Percentiles rank a stretch among this genome's conserved stretches.
Conservation (phyloP, 1,140 invertebrate species). For the Acyrthosiphon pisum region DNA sequence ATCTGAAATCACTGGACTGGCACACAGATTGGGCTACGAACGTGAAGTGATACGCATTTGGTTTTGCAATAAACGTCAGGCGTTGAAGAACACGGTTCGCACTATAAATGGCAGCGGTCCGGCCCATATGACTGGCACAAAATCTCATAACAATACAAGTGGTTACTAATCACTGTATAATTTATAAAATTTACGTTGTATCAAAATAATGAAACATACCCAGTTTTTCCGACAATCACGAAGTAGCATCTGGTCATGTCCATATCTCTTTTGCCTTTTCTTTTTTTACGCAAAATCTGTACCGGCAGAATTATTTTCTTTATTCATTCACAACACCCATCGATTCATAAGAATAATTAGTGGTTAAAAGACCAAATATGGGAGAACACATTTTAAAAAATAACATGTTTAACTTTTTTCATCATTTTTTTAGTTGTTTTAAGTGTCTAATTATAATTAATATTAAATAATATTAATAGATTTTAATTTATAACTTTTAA, state of each 20-base stretch:
- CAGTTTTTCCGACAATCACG: slow-evolving; percentile 22
- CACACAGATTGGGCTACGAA: slow-evolving; percentile 94
- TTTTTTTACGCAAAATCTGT: background rate
- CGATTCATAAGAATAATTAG: background rate
- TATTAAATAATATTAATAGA: background rate
- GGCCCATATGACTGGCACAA: background rate
- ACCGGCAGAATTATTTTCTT: background rate
- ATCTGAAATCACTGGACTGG: slow-evolving; percentile 93
- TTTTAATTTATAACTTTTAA: slow-evolving; percentile 19
- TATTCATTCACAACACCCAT: background rate
- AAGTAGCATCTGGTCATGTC: background rate
- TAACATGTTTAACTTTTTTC: slow-evolving; percentile 8
- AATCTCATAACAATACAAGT: slow-evolving; percentile 34
- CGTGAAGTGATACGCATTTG: slow-evolving; percentile 97
- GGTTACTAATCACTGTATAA: background rate
- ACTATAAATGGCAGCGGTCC: slow-evolving; percentile 20
- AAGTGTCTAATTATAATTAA: slow-evolving; percentile 9
- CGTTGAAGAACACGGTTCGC: slow-evolving; percentile 89
- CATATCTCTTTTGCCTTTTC: background rate
- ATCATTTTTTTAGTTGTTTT: slow-evolving; percentile 20
- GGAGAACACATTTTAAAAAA: background rate
- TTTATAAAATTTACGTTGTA: background rate
- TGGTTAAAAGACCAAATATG: slow-evolving; percentile 31
- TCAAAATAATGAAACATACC: background rate
- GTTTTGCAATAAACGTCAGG: slow-evolving; percentile 99